Conservation (phyloP, 2,113 vertebrate species). For the Heterotis niloticus region DNA sequence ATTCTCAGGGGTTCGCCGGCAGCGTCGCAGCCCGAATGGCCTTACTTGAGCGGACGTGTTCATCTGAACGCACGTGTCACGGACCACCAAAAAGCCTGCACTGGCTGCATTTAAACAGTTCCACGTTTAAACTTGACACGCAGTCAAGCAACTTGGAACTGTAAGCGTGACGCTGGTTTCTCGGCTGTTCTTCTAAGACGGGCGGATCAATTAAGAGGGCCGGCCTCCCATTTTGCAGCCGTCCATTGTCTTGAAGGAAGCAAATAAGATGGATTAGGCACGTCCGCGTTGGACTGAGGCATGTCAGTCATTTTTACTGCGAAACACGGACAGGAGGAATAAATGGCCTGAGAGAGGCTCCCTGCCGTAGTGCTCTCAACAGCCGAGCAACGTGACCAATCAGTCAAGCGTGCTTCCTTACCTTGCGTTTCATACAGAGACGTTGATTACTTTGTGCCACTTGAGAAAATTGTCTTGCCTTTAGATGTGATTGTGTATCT, state of each 20-base stretch:
- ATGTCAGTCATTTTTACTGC: background rate
- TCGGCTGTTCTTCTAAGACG: background rate
- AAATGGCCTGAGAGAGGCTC: background rate
- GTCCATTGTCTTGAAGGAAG: background rate
- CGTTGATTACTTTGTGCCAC: background rate
- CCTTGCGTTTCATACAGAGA: background rate
- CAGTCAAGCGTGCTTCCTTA: background rate
- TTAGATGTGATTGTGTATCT: background rate
- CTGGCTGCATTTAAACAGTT: background rate
- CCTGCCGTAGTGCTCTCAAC: background rate
- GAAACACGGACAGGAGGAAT: background rate
- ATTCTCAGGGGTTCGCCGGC: background rate
- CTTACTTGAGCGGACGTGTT: background rate
- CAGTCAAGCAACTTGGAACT: background rate
- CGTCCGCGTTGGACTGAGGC: background rate
- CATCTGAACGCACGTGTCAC: background rate
- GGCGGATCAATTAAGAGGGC: background rate
- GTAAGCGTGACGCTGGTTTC: background rate
- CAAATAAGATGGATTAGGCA: background rate
- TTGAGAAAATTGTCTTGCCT: background rate
- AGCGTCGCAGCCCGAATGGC: no score
- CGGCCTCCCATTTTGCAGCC: conserved; percentile 5
- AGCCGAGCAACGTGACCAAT: background rate
- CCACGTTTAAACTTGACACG: background rate
- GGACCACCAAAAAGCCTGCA: background rate